phyloP scores from a whole-genome alignment of 2,797 vertebrate species.

The Cyprinella venusta region DNA sequence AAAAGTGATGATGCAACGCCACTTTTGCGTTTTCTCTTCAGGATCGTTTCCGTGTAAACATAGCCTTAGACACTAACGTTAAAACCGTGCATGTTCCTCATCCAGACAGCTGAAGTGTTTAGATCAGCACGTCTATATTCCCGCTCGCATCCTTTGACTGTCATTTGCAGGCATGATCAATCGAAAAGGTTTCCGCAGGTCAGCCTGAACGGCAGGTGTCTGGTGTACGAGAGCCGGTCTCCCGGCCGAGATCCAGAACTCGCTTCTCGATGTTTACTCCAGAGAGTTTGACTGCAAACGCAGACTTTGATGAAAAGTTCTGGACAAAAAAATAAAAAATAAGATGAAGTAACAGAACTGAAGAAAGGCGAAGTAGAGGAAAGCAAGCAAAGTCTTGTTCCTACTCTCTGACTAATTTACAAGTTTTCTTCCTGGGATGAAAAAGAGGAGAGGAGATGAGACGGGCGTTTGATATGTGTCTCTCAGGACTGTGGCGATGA shows the following conservation, averaged over 20 bases:
- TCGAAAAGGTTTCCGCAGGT: background rate
- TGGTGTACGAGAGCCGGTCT: background rate
- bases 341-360: slow-evolving; percentile 68
- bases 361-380: slow-evolving; percentile 22
- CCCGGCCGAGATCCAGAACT: background rate
- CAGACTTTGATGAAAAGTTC: slow-evolving; percentile 82
- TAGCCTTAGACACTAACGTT: too few relatives aligned
- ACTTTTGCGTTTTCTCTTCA: too few relatives aligned
- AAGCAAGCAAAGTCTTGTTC: slow-evolving; percentile 75
- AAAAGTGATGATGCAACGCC: too few relatives aligned
- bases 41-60: too few relatives aligned
- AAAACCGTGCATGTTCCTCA: background rate
- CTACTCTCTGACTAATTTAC: slow-evolving; percentile 90
- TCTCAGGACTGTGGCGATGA: slow-evolving; percentile 94
- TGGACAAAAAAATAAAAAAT: slow-evolving; percentile 78
- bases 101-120: background rate
- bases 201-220: too few relatives aligned
- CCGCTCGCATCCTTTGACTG: background rate
- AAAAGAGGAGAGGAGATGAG: slow-evolving; percentile 76
- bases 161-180: background rate
- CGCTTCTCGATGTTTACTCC: slow-evolving; percentile 76
- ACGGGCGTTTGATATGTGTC: slow-evolving; percentile 93
- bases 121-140: background rate
- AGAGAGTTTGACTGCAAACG: slow-evolving; percentile 67
- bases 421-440: slow-evolving; percentile 85